Conservation (phyloP, 53 echinoderm and acorn worm genomes). For the Antedon mediterranea region DNA sequence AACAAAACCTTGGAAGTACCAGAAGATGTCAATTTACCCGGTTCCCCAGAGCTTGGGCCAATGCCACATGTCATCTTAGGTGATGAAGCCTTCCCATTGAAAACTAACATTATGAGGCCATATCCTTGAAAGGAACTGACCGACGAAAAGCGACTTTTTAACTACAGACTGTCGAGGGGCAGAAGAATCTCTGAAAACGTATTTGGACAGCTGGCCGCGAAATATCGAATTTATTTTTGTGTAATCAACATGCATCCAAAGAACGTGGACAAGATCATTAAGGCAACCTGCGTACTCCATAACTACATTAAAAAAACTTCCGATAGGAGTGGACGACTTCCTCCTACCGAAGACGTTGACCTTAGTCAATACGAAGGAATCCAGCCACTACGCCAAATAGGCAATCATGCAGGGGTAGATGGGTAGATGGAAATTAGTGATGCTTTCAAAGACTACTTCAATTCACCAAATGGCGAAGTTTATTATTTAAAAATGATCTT, state of each 20-base stretch:
- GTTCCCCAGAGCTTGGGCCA: conserved; percentile 13
- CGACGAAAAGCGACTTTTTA: conserved; percentile 16
- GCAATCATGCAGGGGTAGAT: conserved; percentile 23
- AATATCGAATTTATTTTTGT: conserved; percentile 33
- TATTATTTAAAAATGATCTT: not conserved
- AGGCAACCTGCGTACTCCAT: conserved; percentile 38
- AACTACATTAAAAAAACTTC: conserved; percentile 26
- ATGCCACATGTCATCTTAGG: conserved; percentile 22
- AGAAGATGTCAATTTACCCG: conserved; percentile 9
- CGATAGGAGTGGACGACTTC: too few relatives aligned
- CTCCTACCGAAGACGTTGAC: too few relatives aligned
- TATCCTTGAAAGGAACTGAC: conserved; percentile 26
- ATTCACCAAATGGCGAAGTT: conserved; percentile 20
- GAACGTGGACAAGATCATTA: conserved; percentile 11
- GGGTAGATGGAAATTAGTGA: conserved; percentile 26
- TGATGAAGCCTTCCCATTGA: conserved; percentile 37
- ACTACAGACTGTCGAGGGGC: conserved; percentile 25
- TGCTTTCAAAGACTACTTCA: conserved; percentile 22
- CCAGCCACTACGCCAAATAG: conserved; percentile 5
- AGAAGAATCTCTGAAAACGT: conserved; percentile 22
- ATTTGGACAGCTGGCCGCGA: conserved; percentile 29
- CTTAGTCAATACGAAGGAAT: not conserved
- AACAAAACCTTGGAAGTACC: conserved; percentile 7
- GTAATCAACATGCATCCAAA: too few relatives aligned
- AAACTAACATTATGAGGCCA: too few relatives aligned